These are phyloP conservation scores for Cyphomyrus discorhynchus DNA, from an alignment of 2,113 vertebrate species.

Conservation along the genomic window DNA sequence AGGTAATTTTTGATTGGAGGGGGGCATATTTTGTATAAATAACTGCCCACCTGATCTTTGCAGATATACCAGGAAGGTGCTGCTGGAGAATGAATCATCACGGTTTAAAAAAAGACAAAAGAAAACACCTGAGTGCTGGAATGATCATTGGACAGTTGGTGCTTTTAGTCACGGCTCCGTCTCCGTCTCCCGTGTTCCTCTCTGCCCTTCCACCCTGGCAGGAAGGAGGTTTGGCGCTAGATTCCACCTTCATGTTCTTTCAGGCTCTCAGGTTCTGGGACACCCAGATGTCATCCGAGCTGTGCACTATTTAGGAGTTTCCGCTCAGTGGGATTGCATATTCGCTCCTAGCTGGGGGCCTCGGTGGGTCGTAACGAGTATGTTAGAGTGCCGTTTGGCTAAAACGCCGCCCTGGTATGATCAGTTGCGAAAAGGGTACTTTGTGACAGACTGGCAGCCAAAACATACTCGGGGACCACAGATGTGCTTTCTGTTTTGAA, in stretches of 20 bases:
- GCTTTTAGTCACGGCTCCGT: not conserved
- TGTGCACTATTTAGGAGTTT: not conserved
- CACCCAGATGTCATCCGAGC: not conserved
- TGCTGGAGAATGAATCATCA: not conserved
- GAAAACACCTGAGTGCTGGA: not conserved
- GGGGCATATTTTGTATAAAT: not conserved
- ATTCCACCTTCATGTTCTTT: not conserved
- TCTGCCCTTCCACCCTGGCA: not conserved
- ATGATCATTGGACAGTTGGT: not conserved
- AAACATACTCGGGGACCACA: not conserved
- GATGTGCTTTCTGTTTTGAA: not conserved
- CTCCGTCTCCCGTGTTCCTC: not conserved
- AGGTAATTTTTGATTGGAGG: not conserved
- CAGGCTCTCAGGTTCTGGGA: not conserved
- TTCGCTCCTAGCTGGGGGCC: not conserved
- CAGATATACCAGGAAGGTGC: not conserved
- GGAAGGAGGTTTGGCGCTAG: not conserved
- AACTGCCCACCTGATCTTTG: not conserved
- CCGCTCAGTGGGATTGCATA: not conserved
- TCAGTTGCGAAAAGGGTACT: not conserved
- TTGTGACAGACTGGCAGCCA: not conserved
- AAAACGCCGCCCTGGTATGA: not conserved
- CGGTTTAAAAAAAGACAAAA: not conserved
- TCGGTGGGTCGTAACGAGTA: not conserved
- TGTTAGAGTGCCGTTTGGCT: not conserved